Base-by-base conservation (phyloP, 2,113 vertebrate genomes). In the Apodemus speciosus region DNA sequence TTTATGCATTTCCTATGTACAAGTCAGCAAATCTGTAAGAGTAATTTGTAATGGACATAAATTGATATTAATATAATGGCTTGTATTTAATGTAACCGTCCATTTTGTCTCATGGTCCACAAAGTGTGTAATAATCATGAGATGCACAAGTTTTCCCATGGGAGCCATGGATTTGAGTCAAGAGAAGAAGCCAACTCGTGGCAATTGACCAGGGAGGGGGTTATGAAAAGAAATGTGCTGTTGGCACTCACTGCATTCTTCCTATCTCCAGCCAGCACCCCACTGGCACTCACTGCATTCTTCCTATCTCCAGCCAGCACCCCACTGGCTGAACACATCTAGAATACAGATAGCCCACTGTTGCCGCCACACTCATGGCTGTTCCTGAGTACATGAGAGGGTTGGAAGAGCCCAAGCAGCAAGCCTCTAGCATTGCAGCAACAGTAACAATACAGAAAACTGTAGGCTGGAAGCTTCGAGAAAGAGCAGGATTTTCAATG, bases 11-110 rank as follows among this genome's bases (percentile, higher is more conserved):
- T 79, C 94, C 95, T 87, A 83, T 91, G 77, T 93, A 96, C 92
- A 95, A 97, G 93, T 98, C 97, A 98, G 97, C 97, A 98, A 97
- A 98, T 97, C 96, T 96, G 32, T 96, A 96, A 76, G 85, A 96
- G 91, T 96, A 97, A 98, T 97, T 97, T 97, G 66, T 85, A 96
- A 94, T 87, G 95, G 71, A 89, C 11, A 97, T 46, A 95, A 97
- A 98, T 97, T 96, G 96, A 97, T 97, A 98, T 96, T 96, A 96
- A 97, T 96, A 95, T 80, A 96, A 87, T 90, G 43, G 71, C 58
- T 81, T 90, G 96, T 86, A 94, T 95, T 97, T 96, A 97, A 95
- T 93, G 69, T 72, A 89, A 93, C 95, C 93, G 68, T 97, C 72
- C 32, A 81, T 66, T 96, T 97, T 95, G 71, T 91, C 92, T 96